Percentiles rank a stretch among this genome's conserved stretches.
Conservation (phyloP, 2,113 vertebrate genomes). For the Cavia aperea region DNA sequence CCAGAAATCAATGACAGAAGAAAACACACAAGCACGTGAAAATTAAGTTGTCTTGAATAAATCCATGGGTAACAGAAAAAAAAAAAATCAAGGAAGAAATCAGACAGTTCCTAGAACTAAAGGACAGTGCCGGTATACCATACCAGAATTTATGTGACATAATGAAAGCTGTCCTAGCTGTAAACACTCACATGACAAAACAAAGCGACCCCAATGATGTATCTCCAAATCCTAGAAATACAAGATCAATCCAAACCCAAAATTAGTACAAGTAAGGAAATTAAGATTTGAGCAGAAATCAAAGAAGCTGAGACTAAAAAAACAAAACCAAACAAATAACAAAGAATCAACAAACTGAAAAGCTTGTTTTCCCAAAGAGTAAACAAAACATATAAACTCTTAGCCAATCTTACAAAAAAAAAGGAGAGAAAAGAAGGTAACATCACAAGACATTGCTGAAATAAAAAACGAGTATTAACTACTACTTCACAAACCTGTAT, state of each 20-base stretch:
- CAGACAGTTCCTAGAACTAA: not conserved
- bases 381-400: not conserved
- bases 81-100: not conserved
- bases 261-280: not conserved
- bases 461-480: not conserved
- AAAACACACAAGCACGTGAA: not conserved
- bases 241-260: not conserved
- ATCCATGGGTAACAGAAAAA: not conserved
- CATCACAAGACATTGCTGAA: not conserved
- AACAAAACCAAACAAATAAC: not conserved
- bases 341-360: not conserved
- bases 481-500: not conserved
- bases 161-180: not conserved
- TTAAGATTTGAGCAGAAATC: not conserved
- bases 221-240: not conserved
- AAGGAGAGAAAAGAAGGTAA: not conserved
- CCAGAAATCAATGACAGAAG: not conserved
- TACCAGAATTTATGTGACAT: not conserved
- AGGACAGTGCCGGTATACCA: not conserved
- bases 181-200: not conserved
- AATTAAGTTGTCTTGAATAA: not conserved
- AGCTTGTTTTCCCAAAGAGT: not conserved
- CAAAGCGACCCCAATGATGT: not conserved
- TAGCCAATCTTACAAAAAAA: not conserved
- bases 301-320: not conserved